These are phyloP conservation scores for Eulemur coronatus DNA, from an alignment of 2,797 vertebrate species.

Conservation along the genomic window DNA sequence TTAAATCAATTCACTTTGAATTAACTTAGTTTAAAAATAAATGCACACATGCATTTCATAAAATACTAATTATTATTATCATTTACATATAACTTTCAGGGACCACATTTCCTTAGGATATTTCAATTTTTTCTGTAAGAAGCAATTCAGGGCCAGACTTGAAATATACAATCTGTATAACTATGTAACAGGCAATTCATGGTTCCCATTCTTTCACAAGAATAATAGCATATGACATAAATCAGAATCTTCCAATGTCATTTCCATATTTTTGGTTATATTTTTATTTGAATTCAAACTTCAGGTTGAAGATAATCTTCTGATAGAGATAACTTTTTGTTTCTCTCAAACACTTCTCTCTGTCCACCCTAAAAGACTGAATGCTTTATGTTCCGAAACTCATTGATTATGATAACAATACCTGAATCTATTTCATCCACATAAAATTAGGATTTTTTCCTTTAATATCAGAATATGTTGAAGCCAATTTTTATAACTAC, in stretches of 20 bases:
- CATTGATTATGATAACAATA: not conserved
- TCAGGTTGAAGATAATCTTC: not conserved
- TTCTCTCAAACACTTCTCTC: not conserved
- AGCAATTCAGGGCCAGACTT: conserved; percentile 3
- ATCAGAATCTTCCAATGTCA: not conserved
- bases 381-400: not conserved
- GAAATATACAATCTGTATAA: not conserved
- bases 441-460: conserved; percentile 6
- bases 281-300: conserved; percentile 3
- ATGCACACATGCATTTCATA: conserved; percentile 5
- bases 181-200: not conserved
- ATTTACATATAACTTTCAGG: not conserved
- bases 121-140: conserved; percentile 40
- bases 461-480: conserved; percentile 57
- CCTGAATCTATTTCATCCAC: conserved; percentile 16
- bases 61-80: conserved; percentile 31
- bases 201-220: not conserved
- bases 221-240: not conserved
- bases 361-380: not conserved
- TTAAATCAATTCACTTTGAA: conserved; percentile 34
- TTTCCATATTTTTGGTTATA: not conserved
- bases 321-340: not conserved
- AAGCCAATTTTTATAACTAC: conserved; percentile 71
- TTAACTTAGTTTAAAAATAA: conserved; percentile 44
- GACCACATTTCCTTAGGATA: not conserved